Conservation (phyloP, 2,797 vertebrate genomes). For the Ispidina lecontei region DNA sequence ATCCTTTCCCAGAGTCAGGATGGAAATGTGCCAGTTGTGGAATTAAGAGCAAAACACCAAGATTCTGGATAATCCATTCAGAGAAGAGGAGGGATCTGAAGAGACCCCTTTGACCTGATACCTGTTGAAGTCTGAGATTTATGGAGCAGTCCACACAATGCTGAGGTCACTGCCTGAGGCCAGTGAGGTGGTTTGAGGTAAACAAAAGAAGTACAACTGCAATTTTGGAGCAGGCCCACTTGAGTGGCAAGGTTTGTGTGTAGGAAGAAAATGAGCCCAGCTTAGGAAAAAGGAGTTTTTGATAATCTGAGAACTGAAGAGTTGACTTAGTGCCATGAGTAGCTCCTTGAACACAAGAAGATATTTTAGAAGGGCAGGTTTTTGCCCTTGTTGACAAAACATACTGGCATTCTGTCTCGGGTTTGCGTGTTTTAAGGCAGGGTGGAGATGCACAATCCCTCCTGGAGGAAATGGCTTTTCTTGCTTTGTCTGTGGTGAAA, state of each 20-base stretch:
- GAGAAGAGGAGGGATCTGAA: not conserved
- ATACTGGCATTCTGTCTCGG: not conserved
- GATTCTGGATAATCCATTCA: not conserved
- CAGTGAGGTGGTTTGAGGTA: not conserved
- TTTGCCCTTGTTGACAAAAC: slow-evolving; percentile 2
- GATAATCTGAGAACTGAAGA: not conserved
- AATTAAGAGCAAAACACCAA: not conserved
- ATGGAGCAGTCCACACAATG: not conserved
- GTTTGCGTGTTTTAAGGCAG: not conserved
- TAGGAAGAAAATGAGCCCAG: not conserved
- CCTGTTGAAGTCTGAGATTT: not conserved
- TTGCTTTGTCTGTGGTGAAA: not conserved
- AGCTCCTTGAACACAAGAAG: not conserved
- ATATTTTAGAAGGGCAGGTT: not conserved
- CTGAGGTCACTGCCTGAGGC: not conserved
- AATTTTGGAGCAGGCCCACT: not conserved
- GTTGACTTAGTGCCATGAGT: not conserved
- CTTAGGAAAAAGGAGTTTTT: not conserved
- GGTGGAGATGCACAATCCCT: not conserved
- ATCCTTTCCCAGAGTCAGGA: not conserved
- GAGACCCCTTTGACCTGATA: not conserved
- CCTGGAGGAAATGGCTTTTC: not conserved
- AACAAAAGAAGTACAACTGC: not conserved
- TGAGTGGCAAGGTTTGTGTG: not conserved
- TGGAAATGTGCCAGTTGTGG: not conserved